phyloP scores from a whole-genome alignment of 2,113 vertebrate species.

The Marcusenius ussheri region DNA sequence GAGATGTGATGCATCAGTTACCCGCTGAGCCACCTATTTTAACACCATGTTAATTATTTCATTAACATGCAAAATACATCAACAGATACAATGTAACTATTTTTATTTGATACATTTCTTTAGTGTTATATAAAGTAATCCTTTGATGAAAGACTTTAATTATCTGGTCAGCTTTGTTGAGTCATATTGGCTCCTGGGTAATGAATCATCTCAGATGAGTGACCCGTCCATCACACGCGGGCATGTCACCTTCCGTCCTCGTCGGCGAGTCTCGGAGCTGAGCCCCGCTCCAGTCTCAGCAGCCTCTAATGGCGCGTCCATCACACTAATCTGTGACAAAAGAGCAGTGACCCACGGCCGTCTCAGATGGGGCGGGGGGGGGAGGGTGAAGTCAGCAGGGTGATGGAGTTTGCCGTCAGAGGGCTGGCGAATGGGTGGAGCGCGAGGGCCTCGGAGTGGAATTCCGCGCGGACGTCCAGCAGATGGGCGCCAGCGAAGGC shows the following conservation, averaged over 20 bases:
- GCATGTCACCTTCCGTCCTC: not conserved
- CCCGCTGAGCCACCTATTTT: not conserved
- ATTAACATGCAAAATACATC: not conserved
- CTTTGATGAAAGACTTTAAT: not conserved
- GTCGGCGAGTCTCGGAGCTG: not conserved
- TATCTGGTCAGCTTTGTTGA: not conserved
- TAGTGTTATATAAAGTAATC: not conserved
- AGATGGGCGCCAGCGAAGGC: not conserved
- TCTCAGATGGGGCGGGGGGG: not conserved
- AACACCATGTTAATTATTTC: not conserved
- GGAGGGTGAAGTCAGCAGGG: not conserved
- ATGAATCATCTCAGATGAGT: not conserved
- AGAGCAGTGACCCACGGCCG: not conserved
- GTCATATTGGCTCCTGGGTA: not conserved
- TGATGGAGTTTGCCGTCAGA: not conserved
- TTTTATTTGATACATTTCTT: not conserved
- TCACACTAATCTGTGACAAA: slow-evolving; percentile 6
- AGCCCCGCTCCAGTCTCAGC: not conserved
- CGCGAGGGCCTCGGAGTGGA: not conserved
- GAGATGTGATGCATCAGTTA: not conserved
- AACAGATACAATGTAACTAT: not conserved
- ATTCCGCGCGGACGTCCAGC: not conserved
- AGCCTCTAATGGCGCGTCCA: not conserved
- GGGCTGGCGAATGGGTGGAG: not conserved
- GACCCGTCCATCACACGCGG: not conserved